phyloP scores from a whole-genome alignment of 2,888 invertebrate genomes.

The Troides oblongomaculatus region DNA sequence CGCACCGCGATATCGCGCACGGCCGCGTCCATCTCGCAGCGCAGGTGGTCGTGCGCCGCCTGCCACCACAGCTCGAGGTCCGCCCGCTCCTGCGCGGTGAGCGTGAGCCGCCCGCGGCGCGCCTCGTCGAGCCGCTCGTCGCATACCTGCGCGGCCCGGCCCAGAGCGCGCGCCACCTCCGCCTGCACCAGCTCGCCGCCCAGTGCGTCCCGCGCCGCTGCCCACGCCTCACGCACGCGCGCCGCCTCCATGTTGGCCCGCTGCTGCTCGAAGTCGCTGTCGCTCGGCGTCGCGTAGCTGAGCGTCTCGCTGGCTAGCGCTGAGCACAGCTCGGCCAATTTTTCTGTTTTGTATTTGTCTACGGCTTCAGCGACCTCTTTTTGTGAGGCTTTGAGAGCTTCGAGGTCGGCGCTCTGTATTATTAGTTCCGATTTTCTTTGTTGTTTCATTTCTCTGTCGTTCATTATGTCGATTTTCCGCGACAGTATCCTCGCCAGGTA shows the following conservation, averaged over 20 bases:
- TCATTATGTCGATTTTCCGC: conserved; percentile 81
- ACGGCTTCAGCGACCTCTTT: conserved; percentile 82
- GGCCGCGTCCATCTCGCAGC: conserved; percentile 85
- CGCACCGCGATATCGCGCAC: conserved; percentile 83
- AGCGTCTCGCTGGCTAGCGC: conserved; percentile 85
- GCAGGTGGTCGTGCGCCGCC: conserved; percentile 85
- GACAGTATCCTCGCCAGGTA: conserved; percentile 88
- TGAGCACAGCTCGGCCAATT: conserved; percentile 84
- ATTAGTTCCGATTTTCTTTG: conserved; percentile 58
- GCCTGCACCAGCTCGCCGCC: conserved; percentile 88
- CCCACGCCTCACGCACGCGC: conserved; percentile 87
- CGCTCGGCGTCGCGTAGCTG: conserved; percentile 75
- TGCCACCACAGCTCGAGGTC: conserved; percentile 88
- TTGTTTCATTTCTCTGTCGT: conserved; percentile 50
- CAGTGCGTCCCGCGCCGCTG: conserved; percentile 86
- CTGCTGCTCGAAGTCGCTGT: conserved; percentile 66
- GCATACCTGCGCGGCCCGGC: conserved; percentile 84
- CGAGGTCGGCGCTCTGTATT: conserved; percentile 71
- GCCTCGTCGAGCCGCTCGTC: conserved; percentile 81
- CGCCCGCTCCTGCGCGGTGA: conserved; percentile 84
- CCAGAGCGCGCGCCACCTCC: conserved; percentile 87
- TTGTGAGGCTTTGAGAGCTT: conserved; percentile 77
- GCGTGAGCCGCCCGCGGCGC: conserved; percentile 79
- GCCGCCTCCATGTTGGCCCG: conserved; percentile 79
- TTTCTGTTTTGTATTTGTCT: conserved; percentile 83